These are phyloP conservation scores for Parazoanthus swiftii DNA, from an alignment of 92 coral and sea anemone genomes.

Conservation along the genomic window DNA sequence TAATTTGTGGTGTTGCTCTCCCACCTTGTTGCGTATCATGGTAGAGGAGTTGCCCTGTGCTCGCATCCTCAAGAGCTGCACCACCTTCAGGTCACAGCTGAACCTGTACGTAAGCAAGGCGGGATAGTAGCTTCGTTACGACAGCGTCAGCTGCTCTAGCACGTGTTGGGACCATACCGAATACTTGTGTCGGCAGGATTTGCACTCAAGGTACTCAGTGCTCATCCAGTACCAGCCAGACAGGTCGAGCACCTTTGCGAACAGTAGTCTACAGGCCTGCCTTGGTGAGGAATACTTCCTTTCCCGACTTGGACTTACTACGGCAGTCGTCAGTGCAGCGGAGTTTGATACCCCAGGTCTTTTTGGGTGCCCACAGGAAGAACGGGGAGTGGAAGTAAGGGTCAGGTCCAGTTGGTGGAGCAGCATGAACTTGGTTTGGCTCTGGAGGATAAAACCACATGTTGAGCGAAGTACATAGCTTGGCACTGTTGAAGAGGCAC, in stretches of 20 bases:
- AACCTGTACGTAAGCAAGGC: conserved; percentile 14
- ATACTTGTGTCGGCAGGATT: conserved; percentile 16
- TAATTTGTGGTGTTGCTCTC: too few species aligned
- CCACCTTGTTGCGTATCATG: too few species aligned
- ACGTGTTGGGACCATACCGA: conserved; percentile 20
- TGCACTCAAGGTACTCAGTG: conserved; percentile 38
- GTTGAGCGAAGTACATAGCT: neutral
- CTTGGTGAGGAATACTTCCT: conserved; percentile 26
- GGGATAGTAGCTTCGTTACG: conserved; percentile 26
- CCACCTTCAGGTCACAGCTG: conserved; percentile 35
- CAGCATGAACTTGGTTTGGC: conserved; percentile 9
- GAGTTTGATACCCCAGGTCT: neutral
- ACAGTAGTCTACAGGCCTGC: conserved; percentile 34
- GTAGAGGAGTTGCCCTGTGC: neutral
- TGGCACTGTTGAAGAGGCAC: neutral
- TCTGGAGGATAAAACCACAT: conserved; percentile 61
- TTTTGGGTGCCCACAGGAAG: conserved; percentile 49
- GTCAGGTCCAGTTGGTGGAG: conserved; percentile 45
- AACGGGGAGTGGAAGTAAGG: conserved; percentile 35
- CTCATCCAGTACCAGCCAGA: conserved; percentile 44
- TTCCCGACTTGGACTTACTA: neutral
- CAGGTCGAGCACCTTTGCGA: conserved; percentile 11
- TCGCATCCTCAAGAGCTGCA: neutral
- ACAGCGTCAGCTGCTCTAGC: neutral
- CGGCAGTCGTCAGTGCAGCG: too few species aligned